Conservation (phyloP, 1,140 invertebrate species). For the Drosophila quadrilineata region DNA sequence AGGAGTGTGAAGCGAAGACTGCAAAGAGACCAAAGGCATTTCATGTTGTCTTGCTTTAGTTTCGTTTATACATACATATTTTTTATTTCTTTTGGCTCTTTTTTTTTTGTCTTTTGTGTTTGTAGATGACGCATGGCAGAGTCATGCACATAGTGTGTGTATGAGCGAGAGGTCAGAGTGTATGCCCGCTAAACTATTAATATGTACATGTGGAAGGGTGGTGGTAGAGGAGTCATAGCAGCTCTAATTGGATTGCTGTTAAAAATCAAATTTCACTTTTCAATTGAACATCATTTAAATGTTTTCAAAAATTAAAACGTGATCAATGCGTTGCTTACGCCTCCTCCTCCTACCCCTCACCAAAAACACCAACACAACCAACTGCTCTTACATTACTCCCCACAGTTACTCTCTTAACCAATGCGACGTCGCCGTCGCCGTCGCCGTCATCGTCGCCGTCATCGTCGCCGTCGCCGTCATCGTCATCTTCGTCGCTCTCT, state of each 20-base stretch:
- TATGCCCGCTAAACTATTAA: slow-evolving; percentile 20
- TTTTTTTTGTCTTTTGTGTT: slow-evolving; percentile 17
- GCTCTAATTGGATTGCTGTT: background rate
- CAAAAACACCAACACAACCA: too few relatives aligned
- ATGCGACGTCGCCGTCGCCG: background rate
- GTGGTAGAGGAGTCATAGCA: background rate
- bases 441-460: background rate
- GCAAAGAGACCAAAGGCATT: slow-evolving; percentile 22
- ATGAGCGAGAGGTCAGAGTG: background rate
- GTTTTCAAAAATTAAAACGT: too few relatives aligned
- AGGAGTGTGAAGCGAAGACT: too few relatives aligned
- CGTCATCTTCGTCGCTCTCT: background rate
- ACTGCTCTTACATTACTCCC: background rate
- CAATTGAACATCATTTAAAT: slow-evolving; percentile 12
- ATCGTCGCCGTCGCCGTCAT: background rate
- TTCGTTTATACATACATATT: too few relatives aligned
- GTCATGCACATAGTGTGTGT: slow-evolving; percentile 24
- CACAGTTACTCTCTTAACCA: background rate
- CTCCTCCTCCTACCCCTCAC: too few relatives aligned
- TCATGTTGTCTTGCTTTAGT: slow-evolving; percentile 22
- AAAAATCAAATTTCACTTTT: slow-evolving; percentile 22
- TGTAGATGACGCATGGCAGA: slow-evolving; percentile 52
- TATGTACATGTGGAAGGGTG: slow-evolving; percentile 2
- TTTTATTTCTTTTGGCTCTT: background rate
- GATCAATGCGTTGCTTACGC: too few relatives aligned